A percentile compares a stretch with the other conserved stretches of the same genome.
Conservation (phyloP, 2,113 vertebrate species). For the Lamprotornis superbus region DNA sequence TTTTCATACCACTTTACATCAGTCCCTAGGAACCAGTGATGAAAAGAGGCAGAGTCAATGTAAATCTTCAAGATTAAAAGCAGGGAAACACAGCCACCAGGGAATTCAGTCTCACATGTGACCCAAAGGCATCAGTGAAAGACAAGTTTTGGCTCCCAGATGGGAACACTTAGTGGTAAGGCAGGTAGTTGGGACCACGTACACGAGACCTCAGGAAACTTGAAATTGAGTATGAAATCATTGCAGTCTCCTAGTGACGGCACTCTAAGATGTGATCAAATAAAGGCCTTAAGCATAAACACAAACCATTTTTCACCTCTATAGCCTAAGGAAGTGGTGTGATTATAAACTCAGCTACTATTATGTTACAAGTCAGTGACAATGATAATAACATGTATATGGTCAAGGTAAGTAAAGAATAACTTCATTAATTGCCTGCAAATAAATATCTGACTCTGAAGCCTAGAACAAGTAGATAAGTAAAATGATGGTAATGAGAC, state of each 20-base stretch:
- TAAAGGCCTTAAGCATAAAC: background rate
- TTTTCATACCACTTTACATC: background rate
- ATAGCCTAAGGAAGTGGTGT: background rate
- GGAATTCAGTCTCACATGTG: background rate
- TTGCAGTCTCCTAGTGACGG: background rate
- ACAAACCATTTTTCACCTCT: background rate
- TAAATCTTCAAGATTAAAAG: background rate
- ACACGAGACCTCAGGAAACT: background rate
- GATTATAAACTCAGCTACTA: background rate
- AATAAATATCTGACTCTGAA: background rate
- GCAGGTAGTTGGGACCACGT: background rate
- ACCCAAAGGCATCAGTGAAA: background rate
- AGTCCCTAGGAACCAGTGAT: background rate
- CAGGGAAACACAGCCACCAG: background rate
- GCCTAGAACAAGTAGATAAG: background rate
- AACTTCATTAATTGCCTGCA: background rate
- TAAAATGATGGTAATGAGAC: background rate
- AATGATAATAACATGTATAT: background rate
- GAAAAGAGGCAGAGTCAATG: background rate
- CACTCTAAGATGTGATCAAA: background rate
- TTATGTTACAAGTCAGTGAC: background rate
- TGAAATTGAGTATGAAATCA: background rate
- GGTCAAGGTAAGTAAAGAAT: background rate
- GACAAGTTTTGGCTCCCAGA: background rate
- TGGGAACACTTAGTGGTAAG: background rate